A percentile compares a stretch with the other conserved stretches of the same genome.
Conservation (phyloP, 2,113 vertebrate species). For the Oryzias woworae region DNA sequence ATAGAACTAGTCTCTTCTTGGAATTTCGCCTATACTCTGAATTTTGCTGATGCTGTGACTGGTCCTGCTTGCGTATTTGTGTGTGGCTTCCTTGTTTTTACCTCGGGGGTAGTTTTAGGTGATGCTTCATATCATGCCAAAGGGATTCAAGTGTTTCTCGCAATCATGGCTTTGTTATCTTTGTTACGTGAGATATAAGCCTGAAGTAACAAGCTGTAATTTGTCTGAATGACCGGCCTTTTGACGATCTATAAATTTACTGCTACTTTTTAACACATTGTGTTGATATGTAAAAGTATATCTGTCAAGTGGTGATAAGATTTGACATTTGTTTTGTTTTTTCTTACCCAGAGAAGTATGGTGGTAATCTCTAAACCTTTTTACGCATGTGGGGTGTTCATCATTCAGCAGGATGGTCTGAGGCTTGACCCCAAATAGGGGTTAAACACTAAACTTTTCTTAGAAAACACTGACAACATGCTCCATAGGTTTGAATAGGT, state of each 20-base stretch:
- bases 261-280: not conserved
- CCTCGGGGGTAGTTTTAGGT: not conserved
- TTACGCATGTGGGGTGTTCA: not conserved
- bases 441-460: too few relatives aligned
- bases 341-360: not conserved
- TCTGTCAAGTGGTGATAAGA: not conserved
- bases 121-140: not conserved
- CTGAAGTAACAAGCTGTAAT: not conserved
- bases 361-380: not conserved
- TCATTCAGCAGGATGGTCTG: too few relatives aligned
- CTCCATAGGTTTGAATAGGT: too few relatives aligned
- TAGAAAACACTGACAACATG: too few relatives aligned
- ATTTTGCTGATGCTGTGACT: conserved; percentile 1
- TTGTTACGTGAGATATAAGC: not conserved
- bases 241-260: not conserved
- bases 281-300: not conserved
- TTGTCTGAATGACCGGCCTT: not conserved
- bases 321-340: not conserved
- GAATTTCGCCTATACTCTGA: conserved; percentile 6
- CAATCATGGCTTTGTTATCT: not conserved
- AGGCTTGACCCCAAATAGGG: too few relatives aligned
- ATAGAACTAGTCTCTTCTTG: conserved; percentile 6
- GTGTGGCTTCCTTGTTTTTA: conserved; percentile 15
- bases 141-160: not conserved
- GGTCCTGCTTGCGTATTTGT: not conserved